Evolutionary conservation across 2,888 invertebrate genomes (phyloP).

Genomic region (Polyommatus iphigenia): DNA sequence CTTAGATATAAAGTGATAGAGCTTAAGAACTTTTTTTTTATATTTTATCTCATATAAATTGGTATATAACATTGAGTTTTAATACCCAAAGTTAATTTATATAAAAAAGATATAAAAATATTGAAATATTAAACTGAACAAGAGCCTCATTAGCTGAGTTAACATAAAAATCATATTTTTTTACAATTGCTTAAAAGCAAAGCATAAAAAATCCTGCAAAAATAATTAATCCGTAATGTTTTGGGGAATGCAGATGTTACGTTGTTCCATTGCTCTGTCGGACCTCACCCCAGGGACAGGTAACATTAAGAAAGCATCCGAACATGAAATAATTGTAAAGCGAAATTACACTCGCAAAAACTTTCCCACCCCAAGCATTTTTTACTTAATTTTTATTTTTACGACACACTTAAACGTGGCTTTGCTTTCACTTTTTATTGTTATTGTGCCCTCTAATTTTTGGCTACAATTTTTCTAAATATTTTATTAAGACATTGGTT

Average conservation of each 20-base stretch:
- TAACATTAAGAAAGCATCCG: constrained; percentile 62
- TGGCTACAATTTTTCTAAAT: constrained; percentile 71
- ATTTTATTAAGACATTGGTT: constrained; percentile 73
- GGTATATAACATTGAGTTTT: neutral
- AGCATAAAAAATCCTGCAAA: constrained; percentile 31
- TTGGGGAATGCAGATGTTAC: constrained; percentile 38
- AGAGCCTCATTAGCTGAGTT: neutral
- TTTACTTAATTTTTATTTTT: constrained; percentile 80
- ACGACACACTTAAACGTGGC: constrained; percentile 78
- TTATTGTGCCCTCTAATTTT: constrained; percentile 78
- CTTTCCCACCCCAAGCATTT: constrained; percentile 75
- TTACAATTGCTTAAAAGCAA: constrained; percentile 2
- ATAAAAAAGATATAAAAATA: neutral
- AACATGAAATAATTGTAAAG: constrained; percentile 71
- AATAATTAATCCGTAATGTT: constrained; percentile 36
- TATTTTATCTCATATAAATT: no score
- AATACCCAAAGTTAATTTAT: no score
- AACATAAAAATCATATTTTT: neutral
- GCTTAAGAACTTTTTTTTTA: no score
- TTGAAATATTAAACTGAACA: neutral
- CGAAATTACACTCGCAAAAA: constrained; percentile 67
- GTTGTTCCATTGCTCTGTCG: constrained; percentile 38
- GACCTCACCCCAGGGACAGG: constrained; percentile 59
- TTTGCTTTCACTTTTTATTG: constrained; percentile 79
- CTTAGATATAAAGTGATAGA: neutral